Evolutionary conservation across 1,140 invertebrate species (phyloP), one percentile per base, ranked within the genome.

Genomic region (Drosophila erecta): DNA sequence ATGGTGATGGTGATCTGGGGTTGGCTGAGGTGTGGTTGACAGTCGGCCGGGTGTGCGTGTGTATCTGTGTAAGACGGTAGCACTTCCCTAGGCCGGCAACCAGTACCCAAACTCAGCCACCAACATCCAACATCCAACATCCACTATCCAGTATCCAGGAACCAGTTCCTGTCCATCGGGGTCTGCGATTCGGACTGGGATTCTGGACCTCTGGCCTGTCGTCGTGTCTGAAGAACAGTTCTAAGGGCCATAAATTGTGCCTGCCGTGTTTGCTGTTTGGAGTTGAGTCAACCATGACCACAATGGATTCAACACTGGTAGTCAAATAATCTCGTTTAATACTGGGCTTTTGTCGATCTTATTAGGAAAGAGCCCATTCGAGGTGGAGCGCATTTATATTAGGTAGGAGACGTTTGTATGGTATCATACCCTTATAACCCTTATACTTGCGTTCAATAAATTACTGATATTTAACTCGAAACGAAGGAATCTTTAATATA

Each of bases 301-400:
- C 81, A 84, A 84, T 81, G 57, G 67, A 56, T 69, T 75, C 81
- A 87, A 87, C 66, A 87, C 83, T 79, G 84, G 83, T 87, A 87
- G 83, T 89, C 83, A 73, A 87, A 85, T 75, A 87, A 76, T 87
- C 83, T 79, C 75, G 79, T 83, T 89, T 87, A 83, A 87, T 87
- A 76, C 78, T 79, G 46, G 27, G 44, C 38, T 37, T 56, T 54
- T 60, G 66, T 67, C 59, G 55, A 67, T 67, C 50, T 17, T 17
- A 33, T 69, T 55, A 40, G 61, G 22, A 10, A n/a, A 44, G 47
- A 17, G 47, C 27, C 14, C 4, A 14, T 14, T 6, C 33, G 4
- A 40, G 40, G 11, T 12, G 27, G 41, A 14, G 40, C 15, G 14
- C 41, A 64, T 66, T 64, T 66, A 66, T 64, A 58, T 14, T 64